Percentiles rank a stretch among this genome's conserved stretches.
Conservation (phyloP, 2,797 vertebrate genomes). For the Taeniopygia guttata region DNA sequence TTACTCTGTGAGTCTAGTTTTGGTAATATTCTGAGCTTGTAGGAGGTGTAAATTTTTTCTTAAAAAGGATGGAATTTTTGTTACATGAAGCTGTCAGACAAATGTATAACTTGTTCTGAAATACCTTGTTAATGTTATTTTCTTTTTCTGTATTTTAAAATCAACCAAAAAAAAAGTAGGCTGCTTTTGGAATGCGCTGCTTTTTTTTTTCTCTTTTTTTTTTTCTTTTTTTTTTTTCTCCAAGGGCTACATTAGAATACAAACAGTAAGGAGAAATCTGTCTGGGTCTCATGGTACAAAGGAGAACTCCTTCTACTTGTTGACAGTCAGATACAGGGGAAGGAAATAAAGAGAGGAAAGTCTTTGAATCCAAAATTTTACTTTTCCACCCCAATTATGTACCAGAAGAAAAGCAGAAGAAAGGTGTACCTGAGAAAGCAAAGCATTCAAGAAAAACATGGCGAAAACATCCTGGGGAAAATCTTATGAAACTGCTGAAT, state of each 20-base stretch:
- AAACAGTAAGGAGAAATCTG: not conserved
- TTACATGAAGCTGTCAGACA: slow-evolving; percentile 7
- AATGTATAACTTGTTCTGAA: not conserved
- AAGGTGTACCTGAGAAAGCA: not conserved
- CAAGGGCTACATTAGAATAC: not conserved
- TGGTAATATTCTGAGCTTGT: not conserved
- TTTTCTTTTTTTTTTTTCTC: not conserved
- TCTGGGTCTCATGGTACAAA: not conserved
- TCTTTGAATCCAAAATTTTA: not conserved
- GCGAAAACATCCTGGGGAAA: not conserved
- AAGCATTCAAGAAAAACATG: not conserved
- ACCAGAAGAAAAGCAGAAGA: not conserved
- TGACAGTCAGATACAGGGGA: not conserved
- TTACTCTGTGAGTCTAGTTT: not conserved
- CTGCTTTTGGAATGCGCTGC: not conserved
- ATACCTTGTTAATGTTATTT: not conserved
- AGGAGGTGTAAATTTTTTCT: not conserved
- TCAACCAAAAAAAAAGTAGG: not conserved
- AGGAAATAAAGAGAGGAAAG: not conserved
- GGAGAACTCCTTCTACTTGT: not conserved
- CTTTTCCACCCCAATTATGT: not conserved
- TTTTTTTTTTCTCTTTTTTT: not conserved
- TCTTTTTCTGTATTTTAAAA: not conserved
- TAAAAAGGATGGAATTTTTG: not conserved
- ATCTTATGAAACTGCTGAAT: not conserved